phyloP scores from a whole-genome alignment of 2,888 invertebrate genomes.

The Euzophera pinguis region DNA sequence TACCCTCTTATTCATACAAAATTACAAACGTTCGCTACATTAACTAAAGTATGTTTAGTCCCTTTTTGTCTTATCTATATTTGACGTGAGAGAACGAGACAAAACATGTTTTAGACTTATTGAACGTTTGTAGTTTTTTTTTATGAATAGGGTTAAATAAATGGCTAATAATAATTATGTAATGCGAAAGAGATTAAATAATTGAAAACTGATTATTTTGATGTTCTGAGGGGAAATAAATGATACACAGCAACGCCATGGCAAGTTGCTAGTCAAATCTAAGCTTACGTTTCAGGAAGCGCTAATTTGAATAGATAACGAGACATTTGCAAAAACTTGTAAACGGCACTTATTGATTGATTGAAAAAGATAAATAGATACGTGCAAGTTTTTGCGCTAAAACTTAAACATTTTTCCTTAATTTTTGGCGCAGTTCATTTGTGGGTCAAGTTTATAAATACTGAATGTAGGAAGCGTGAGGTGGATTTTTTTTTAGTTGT shows the following conservation, averaged over 20 bases:
- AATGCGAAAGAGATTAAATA: too few species aligned
- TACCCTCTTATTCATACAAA: too few species aligned
- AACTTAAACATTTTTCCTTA: constrained; percentile 33
- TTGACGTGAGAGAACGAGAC: too few species aligned
- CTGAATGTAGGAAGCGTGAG: constrained; percentile 55
- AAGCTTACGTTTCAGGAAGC: constrained; percentile 47
- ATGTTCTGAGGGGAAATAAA: not conserved
- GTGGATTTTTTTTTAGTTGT: constrained; percentile 51
- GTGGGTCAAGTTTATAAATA: constrained; percentile 55
- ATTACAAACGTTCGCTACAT: too few species aligned
- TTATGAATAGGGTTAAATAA: too few species aligned
- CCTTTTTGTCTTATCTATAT: too few species aligned
- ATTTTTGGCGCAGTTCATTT: constrained; percentile 47
- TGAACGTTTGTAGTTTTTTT: too few species aligned
- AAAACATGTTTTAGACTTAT: too few species aligned
- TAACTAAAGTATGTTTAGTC: too few species aligned
- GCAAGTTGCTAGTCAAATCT: constrained; percentile 15
- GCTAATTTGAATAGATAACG: constrained; percentile 43
- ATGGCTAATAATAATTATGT: too few species aligned
- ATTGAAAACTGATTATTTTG: too few species aligned
- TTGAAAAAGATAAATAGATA: constrained; percentile 51
- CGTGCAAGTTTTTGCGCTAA: constrained; percentile 46
- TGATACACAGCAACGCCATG: not conserved
- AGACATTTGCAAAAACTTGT: constrained; percentile 55
- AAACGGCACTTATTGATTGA: constrained; percentile 49